A percentile compares a stretch with the other conserved stretches of the same genome.
These are phyloP conservation scores for Larimichthys polyactis DNA, from an alignment of 2,113 vertebrate species.

Conservation along the genomic window DNA sequence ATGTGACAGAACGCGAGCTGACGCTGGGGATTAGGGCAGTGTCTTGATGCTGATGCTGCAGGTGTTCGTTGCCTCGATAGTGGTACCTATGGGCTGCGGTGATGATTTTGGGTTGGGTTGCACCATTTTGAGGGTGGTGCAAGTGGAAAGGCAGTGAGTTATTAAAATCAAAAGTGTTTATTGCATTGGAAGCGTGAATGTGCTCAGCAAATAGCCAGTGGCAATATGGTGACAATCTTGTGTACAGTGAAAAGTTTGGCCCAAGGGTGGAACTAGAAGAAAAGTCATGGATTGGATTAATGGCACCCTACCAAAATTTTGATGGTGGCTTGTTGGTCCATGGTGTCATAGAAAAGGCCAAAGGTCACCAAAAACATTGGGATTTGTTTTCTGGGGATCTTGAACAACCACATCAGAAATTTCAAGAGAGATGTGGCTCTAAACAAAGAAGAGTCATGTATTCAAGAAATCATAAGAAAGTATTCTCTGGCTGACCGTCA, in stretches of 20 bases:
- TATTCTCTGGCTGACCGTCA: not conserved
- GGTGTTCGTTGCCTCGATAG: not conserved
- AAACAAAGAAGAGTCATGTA: not conserved
- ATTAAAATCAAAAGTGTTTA: not conserved
- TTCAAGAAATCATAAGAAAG: not conserved
- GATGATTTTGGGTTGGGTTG: not conserved
- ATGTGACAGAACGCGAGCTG: not conserved
- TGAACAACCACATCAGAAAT: not conserved
- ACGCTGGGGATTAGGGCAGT: not conserved
- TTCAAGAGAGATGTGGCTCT: not conserved
- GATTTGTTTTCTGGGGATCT: not conserved
- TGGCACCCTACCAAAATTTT: not conserved
- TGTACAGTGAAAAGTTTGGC: not conserved
- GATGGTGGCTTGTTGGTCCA: not conserved
- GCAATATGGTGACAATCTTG: not conserved
- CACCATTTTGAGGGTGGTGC: not conserved
- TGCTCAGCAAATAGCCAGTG: not conserved
- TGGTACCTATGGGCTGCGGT: too few relatives aligned
- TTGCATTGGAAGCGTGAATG: not conserved
- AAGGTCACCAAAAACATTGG: not conserved
- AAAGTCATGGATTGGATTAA: too few relatives aligned
- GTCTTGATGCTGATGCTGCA: not conserved
- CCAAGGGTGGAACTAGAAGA: not conserved
- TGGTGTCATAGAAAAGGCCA: not conserved
- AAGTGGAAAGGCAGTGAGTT: not conserved